Conservation (phyloP, 1,140 invertebrate genomes). For the Diprion similis region DNA sequence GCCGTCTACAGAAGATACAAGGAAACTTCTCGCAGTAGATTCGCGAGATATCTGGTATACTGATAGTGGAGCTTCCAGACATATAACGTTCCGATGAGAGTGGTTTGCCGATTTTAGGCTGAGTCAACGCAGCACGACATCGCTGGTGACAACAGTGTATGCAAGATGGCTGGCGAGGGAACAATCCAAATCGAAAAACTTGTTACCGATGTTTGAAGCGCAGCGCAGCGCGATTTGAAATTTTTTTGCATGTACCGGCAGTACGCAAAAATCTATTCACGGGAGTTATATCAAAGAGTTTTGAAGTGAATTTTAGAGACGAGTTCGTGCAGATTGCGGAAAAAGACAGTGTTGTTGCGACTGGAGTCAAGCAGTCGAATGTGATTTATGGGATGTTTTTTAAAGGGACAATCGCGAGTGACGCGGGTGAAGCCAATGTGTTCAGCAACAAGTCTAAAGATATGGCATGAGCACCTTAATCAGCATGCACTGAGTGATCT, state of each 20-base stretch:
- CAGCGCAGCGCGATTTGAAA: conserved; percentile 22
- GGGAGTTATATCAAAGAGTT: conserved; percentile 25
- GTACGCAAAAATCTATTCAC: conserved; percentile 36
- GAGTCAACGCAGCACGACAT: neutral
- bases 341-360: conserved; percentile 25
- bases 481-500: conserved; percentile 11
- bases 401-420: neutral
- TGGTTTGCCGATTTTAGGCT: conserved; percentile 15
- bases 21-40: conserved; percentile 1
- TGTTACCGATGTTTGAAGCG: conserved; percentile 21
- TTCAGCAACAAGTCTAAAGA: conserved; percentile 18
- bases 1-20: neutral
- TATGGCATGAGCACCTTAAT: conserved; percentile 27
- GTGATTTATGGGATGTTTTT: conserved; percentile 27
- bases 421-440: conserved; percentile 8
- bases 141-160: conserved; percentile 25
- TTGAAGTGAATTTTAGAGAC: conserved; percentile 26
- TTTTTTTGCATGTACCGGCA: conserved; percentile 34
- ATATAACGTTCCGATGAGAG: conserved; percentile 19
- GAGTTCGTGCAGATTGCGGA: conserved; percentile 22
- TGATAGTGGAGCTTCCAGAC: conserved; percentile 21
- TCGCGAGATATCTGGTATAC: conserved; percentile 14
- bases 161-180: conserved; percentile 24
- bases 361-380: conserved; percentile 26
- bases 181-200: conserved; percentile 24